phyloP scores from a whole-genome alignment of 2,113 vertebrate genomes.

The Mus pahari region DNA sequence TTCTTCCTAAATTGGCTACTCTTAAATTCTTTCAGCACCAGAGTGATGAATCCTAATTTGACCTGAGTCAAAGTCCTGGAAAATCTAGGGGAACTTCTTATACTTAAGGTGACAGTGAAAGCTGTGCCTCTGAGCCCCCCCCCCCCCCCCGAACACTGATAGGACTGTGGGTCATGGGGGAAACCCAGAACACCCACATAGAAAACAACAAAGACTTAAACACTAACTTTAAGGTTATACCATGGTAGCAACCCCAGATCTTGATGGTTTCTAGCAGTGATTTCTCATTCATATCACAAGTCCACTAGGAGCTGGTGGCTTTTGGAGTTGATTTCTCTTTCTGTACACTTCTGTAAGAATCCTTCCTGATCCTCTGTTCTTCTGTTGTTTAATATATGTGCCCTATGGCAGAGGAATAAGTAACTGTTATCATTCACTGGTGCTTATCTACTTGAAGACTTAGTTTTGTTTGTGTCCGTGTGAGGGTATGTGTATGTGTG shows the following conservation, averaged over 20 bases:
- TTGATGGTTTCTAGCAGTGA: neutral
- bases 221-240: neutral
- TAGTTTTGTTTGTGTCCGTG: neutral
- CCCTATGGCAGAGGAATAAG: neutral
- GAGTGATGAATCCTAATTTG: neutral
- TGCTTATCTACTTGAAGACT: neutral
- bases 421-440: neutral
- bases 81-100: neutral
- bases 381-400: neutral
- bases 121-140: neutral
- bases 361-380: neutral
- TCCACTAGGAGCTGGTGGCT: neutral
- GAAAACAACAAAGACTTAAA: neutral
- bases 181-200: too few relatives aligned
- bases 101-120: neutral
- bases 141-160: too few relatives aligned
- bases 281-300: neutral
- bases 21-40: neutral
- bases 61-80: neutral
- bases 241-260: neutral
- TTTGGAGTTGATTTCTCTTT: neutral
- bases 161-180: neutral
- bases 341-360: neutral
- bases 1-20: neutral
- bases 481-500: neutral